Evolutionary conservation across 2,113 vertebrate species (phyloP), one percentile per base, ranked within the genome.

Genomic region (Vulpes ferrilata): DNA sequence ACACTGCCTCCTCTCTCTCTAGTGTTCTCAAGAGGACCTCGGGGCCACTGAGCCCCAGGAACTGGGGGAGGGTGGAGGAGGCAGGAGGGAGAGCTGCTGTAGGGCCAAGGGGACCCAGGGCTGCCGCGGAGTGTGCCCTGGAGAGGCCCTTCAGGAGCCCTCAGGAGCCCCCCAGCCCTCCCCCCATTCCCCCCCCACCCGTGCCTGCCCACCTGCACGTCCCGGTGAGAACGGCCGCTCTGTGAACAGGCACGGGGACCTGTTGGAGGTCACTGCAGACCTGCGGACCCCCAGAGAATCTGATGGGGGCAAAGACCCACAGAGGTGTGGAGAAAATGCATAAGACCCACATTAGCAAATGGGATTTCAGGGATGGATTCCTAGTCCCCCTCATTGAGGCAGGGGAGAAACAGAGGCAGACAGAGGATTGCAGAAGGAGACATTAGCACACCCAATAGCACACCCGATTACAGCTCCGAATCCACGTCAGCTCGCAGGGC

Each of bases 261-360:
- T 22, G 30, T 35, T 10, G 60, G 62, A 51, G 67, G 57, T 60
- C 35, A 43, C 7, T 1, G 30, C 16, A 59, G 71, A 55, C 62
- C 51, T 1, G 30, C 16, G 51, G 71, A 55, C 62, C 51, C 78
- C 32, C 0, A 2, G 78, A 53, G 79, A 85, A 53, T 78, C 59
- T 43, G 59, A 73, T 25, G 27, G 20, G 82, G 11, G 3, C 19
- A 17, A 48, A 12, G 38, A 67, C 11, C 4, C 64, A 1, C 1
- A 0, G 22, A 78, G 17, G 11, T 30, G 25, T 67, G 57, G 27
- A 73, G 90, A 57, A 93, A 25, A 38, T 7, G 9, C 27, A 27
- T n/a, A 9, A 32, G 1, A 15, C 20, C 13, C 15, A 1, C 1
- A 0, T 38, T 27, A 90, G 15, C 86, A 48, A 11, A 22, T 32